phyloP scores from a whole-genome alignment of 2,113 vertebrate species.

The Bolborhynchus lineola region DNA sequence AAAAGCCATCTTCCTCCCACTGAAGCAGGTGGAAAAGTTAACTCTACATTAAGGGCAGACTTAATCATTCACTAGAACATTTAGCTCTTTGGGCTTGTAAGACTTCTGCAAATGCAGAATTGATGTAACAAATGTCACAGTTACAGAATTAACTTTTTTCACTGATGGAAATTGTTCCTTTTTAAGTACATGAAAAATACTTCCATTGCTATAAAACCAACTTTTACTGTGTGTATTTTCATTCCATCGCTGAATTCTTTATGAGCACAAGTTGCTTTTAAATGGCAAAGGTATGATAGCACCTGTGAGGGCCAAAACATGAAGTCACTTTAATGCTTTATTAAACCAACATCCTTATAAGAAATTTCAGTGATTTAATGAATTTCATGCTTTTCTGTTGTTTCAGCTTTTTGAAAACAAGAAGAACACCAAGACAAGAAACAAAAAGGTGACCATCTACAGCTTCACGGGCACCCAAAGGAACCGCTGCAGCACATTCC shows the following conservation, averaged over 20 bases:
- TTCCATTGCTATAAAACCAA: not conserved
- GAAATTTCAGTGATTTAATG: not conserved
- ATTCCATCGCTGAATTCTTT: not conserved
- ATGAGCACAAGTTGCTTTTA: not conserved
- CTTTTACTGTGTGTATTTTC: not conserved
- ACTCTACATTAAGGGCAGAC: not conserved
- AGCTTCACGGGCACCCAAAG: constrained; percentile 87
- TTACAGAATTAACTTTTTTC: not conserved
- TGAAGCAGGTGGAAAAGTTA: constrained; percentile 55
- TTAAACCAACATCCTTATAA: not conserved
- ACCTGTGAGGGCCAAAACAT: not conserved
- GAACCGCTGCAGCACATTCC: constrained; percentile 94
- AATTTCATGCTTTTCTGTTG: not conserved
- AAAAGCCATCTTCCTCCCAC: constrained; percentile 47
- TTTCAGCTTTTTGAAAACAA: constrained; percentile 88
- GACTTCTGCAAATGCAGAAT: not conserved
- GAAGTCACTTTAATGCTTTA: not conserved
- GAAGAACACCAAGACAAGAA: constrained; percentile 75
- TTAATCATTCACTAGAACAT: not conserved
- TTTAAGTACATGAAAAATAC: not conserved
- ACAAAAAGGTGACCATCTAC: constrained; percentile 85
- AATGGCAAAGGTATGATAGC: not conserved
- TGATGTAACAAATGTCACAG: not conserved
- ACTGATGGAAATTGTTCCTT: not conserved
- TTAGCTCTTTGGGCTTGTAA: not conserved